Conservation (phyloP, 2,888 invertebrate genomes). For the Megamerina dolium region DNA sequence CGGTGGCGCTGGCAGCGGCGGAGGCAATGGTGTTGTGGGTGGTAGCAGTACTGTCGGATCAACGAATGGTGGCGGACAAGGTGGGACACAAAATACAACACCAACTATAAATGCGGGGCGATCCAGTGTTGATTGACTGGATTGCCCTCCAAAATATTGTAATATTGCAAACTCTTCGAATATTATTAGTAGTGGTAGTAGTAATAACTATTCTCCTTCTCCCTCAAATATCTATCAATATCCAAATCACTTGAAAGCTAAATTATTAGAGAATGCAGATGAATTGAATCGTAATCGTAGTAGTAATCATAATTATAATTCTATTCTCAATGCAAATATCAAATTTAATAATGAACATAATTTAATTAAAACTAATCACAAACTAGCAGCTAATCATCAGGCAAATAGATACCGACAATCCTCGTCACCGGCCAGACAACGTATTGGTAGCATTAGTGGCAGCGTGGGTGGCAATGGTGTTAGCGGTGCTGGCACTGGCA, state of each 20-base stretch:
- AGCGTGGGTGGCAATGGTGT: slow-evolving; percentile 31
- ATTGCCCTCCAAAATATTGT: slow-evolving; percentile 53
- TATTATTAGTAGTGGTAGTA: slow-evolving; percentile 18
- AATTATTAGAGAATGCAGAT: slow-evolving; percentile 18
- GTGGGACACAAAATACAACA: slow-evolving; percentile 49
- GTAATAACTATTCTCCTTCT: slow-evolving; percentile 6
- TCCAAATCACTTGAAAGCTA: slow-evolving; percentile 16
- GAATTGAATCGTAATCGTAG: slow-evolving; percentile 14
- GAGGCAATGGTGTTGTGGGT: slow-evolving; percentile 23
- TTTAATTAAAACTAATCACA: slow-evolving; percentile 48
- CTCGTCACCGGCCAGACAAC: slow-evolving; percentile 59
- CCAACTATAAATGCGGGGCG: slow-evolving; percentile 50
- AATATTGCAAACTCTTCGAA: slow-evolving; percentile 20
- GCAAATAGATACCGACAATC: slow-evolving; percentile 61
- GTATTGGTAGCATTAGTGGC: slow-evolving; percentile 46
- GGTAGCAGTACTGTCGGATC: slow-evolving; percentile 23
- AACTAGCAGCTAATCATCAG: slow-evolving; percentile 50
- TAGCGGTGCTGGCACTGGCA: slow-evolving; percentile 32
- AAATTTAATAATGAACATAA: slow-evolving; percentile 31
- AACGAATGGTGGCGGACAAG: slow-evolving; percentile 45
- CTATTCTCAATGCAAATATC: slow-evolving; percentile 22
- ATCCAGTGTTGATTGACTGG: slow-evolving; percentile 71
- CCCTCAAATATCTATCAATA: too few relatives aligned
- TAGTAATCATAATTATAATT: slow-evolving; percentile 27
- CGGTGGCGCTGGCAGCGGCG: slow-evolving; percentile 26